Evolutionary conservation across 2,888 invertebrate genomes (phyloP), one percentile per base, ranked within the genome.

Genomic region (Vesta saturnalis): DNA sequence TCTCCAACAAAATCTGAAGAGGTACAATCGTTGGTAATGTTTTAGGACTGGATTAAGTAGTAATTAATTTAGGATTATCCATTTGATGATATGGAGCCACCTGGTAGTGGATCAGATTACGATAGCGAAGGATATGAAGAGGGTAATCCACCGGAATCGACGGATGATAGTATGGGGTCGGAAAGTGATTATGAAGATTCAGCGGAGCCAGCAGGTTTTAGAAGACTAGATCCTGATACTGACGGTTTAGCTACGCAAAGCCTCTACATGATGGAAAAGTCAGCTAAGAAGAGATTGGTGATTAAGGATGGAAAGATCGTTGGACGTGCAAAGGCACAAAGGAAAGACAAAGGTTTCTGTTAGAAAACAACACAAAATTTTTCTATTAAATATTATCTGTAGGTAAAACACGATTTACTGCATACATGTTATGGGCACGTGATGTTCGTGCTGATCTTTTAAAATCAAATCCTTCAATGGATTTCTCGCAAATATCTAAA

Each of bases 401-500:
- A 86, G 86, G 87, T 21, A 92, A 92, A 84, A 89, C 91, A 0
- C 87, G 94, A 59, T 92, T 92, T 72, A 95, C 96, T 0, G 96
- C 96, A 0, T 96, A 96, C 83, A 95, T 94, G 90, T 86, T 96
- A 80, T 96, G 95, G 95, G 93, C 95, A 0, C 92, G 93, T 74
- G 94, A 94, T 77, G 89, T 92, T 15, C 88, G 95, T 46, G 91
- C 92, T 70, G 91, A 91, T 74, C 86, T 94, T 65, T 85, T 92
- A 23, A 86, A 89, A 59, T 89, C 90, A 72, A 89, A 90, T 80
- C 93, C 94, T 0, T 90, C 91, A 64, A 90, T 93, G 89, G 94
- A 95, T 85, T 94, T 95, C 84, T 90, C 93, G 0, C 89, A 91
- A 63, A 91, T 94, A 70, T 94, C 95, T 49, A 93, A 94, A 77